A percentile compares a stretch with the other conserved stretches of the same genome.
Evolutionary conservation across 2,797 vertebrate genomes (phyloP).

Genomic region (Microctenopoma stevenorrisi): DNA sequence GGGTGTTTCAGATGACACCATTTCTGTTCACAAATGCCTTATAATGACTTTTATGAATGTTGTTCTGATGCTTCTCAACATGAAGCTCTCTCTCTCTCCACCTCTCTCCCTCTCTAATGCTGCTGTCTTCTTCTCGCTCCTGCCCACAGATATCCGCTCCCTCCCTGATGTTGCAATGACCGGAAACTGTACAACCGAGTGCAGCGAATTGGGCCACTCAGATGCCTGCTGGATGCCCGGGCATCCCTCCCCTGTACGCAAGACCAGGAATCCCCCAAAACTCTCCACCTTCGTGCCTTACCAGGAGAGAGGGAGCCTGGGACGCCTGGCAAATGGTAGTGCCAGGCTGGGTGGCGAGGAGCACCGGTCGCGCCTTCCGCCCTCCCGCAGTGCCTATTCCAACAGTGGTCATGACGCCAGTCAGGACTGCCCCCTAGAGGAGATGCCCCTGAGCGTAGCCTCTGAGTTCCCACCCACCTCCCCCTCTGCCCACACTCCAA

Average conservation of each 20-base stretch:
- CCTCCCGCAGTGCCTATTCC: conserved; percentile 99
- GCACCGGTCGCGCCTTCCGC: conserved; percentile 94
- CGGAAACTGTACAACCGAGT: conserved; percentile 97
- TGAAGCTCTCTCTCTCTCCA: conserved; percentile 25
- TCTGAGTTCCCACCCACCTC: conserved; percentile 95
- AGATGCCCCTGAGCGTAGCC: conserved; percentile 97
- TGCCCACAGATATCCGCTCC: conserved; percentile 92
- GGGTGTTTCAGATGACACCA: conserved; percentile 74
- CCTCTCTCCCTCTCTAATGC: conserved; percentile 33
- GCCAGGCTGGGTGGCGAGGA: conserved; percentile 93
- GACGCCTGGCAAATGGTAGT: conserved; percentile 94
- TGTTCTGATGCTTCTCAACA: conserved; percentile 34
- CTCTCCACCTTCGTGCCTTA: conserved; percentile 99
- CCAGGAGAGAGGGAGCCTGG: conserved; percentile 99
- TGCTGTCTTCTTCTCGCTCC: conserved; percentile 38
- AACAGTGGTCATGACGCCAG: conserved; percentile 93
- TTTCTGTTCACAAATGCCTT: conserved; percentile 70
- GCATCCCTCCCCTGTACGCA: conserved; percentile 95
- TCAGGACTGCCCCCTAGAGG: conserved; percentile 97
- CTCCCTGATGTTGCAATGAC: conserved; percentile 99
- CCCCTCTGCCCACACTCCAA: conserved; percentile 92
- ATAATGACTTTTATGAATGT: conserved; percentile 53
- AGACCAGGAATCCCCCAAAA: conserved; percentile 97
- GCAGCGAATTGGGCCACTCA: conserved; percentile 98
- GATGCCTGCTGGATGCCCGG: conserved; percentile 99